Conservation (phyloP, 2,113 vertebrate species). For the Heterotis niloticus region DNA sequence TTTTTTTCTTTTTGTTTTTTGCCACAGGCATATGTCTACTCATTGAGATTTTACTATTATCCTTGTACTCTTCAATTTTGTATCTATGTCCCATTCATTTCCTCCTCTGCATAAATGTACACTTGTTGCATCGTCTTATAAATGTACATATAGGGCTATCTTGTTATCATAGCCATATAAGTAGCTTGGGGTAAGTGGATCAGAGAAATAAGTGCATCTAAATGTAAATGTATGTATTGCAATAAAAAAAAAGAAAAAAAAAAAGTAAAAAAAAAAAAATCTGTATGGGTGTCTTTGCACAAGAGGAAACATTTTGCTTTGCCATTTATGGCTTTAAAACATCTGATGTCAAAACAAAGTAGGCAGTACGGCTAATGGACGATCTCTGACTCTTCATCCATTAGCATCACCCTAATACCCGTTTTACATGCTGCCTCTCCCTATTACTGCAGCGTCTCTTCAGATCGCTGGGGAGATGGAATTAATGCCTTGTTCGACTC, state of each 20-base stretch:
- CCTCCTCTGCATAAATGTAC: background rate
- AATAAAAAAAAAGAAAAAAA: background rate
- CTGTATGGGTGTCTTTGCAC: background rate
- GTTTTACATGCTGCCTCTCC: slow-evolving; percentile 19
- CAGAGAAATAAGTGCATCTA: background rate
- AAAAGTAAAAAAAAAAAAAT: too few relatives aligned
- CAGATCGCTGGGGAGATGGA: slow-evolving; percentile 1
- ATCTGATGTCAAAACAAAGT: background rate
- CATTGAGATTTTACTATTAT: background rate
- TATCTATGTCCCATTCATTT: background rate
- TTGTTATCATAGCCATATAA: background rate
- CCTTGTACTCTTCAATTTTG: background rate
- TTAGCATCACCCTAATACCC: slow-evolving; percentile 24
- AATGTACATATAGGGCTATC: background rate
- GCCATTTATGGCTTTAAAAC: background rate
- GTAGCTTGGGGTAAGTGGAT: background rate
- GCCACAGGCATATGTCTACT: background rate
- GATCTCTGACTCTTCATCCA: slow-evolving; percentile 15
- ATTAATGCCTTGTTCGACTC: slow-evolving; percentile 27
- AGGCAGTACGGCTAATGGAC: slow-evolving; percentile 3
- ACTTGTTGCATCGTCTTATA: background rate
- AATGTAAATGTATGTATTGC: background rate
- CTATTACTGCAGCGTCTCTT: background rate
- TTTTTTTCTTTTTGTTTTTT: background rate
- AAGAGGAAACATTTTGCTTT: background rate